Conservation (phyloP, 64 coral and sea anemone genomes). For the Pachyseris speciosa region DNA sequence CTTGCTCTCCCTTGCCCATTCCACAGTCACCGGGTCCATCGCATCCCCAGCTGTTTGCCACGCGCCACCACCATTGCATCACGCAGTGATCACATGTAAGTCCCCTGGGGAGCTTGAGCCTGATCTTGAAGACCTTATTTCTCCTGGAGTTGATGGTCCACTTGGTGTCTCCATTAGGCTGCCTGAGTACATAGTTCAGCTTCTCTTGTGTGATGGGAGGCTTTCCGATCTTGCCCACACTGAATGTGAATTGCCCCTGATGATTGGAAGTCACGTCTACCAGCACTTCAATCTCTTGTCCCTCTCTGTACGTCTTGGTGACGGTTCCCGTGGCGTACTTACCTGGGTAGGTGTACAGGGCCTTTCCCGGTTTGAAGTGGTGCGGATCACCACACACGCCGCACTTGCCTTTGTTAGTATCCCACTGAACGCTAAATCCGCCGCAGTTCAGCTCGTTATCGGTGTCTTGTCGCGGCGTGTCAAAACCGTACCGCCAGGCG, state of each 20-base stretch:
- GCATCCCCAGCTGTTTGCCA: conserved; percentile 84
- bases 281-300: conserved; percentile 54
- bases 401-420: conserved; percentile 72
- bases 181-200: conserved; percentile 52
- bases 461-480: conserved; percentile 50
- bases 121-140: not conserved
- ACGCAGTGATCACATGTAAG: conserved; percentile 85
- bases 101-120: conserved; percentile 43
- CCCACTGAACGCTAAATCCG: conserved; percentile 60
- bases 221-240: conserved; percentile 67
- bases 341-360: conserved; percentile 54
- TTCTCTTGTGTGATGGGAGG: conserved; percentile 81
- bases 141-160: conserved; percentile 23
- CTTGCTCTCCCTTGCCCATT: conserved; percentile 70
- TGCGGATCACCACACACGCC: conserved; percentile 80
- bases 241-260: conserved; percentile 69
- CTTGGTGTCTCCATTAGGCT: conserved; percentile 38
- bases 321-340: conserved; percentile 48
- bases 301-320: conserved; percentile 69
- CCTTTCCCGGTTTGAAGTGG: conserved; percentile 9
- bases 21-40: conserved; percentile 59
- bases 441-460: conserved; percentile 80
- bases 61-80: conserved; percentile 86
- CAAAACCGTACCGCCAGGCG: conserved; percentile 55
- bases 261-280: conserved; percentile 76